A percentile compares a stretch with the other conserved stretches of the same genome.
Evolutionary conservation across 1,140 invertebrate species (phyloP).

Genomic region (Drosophila nasuta): DNA sequence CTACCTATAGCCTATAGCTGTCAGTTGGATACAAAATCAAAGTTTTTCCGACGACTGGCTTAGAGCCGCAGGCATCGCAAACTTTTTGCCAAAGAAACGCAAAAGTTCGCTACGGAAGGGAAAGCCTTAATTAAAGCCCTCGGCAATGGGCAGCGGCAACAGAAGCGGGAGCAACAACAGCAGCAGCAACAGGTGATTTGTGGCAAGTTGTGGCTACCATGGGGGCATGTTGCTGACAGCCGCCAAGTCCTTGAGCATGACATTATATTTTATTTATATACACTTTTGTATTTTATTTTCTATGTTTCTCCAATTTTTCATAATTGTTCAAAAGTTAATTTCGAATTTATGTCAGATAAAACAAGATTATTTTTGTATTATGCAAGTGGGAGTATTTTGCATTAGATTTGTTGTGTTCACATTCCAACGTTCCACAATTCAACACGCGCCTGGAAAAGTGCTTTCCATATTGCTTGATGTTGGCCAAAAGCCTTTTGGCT

Average conservation of each 20-base stretch:
- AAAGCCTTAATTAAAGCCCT: slow-evolving; percentile 62
- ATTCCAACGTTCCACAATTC: slow-evolving; percentile 38
- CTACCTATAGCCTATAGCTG: slow-evolving; percentile 24
- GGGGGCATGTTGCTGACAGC: slow-evolving; percentile 10
- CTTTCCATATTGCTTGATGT: slow-evolving; percentile 26
- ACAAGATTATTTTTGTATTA: slow-evolving; percentile 54
- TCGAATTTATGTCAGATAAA: slow-evolving; percentile 33
- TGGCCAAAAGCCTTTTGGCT: slow-evolving; percentile 2
- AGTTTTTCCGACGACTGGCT: slow-evolving; percentile 41
- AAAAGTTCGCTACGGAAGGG: slow-evolving; percentile 47
- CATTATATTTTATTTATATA: slow-evolving; percentile 10
- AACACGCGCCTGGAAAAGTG: slow-evolving; percentile 52
- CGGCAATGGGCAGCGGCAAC: slow-evolving; percentile 13
- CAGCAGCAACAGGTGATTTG: slow-evolving; percentile 68
- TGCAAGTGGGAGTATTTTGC: slow-evolving; percentile 65
- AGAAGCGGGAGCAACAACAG: background rate
- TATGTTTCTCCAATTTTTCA: background rate
- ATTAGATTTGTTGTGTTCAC: slow-evolving; percentile 21
- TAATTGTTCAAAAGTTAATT: slow-evolving; percentile 37
- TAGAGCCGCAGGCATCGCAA: slow-evolving; percentile 41
- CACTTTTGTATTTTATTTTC: background rate
- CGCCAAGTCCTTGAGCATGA: background rate
- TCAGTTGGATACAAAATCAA: slow-evolving; percentile 51
- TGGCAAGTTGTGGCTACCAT: slow-evolving; percentile 15
- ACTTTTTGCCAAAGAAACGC: slow-evolving; percentile 57